A percentile compares a stretch with the other conserved stretches of the same genome.
These are phyloP conservation scores for Hipparchia semele DNA, from an alignment of 2,888 invertebrate genomes.

Conservation along the genomic window DNA sequence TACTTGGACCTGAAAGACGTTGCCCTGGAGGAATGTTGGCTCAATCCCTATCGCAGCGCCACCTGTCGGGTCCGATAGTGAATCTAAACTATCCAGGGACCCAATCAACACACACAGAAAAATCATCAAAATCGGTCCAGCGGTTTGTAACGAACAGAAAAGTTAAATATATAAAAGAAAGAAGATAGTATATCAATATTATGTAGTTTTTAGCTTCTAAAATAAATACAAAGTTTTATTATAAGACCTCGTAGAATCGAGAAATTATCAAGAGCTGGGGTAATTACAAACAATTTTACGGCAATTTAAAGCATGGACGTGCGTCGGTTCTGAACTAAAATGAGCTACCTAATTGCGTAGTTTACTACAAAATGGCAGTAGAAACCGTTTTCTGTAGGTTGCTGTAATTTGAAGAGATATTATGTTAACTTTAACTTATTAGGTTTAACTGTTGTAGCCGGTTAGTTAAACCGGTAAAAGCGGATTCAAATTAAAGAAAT, in stretches of 20 bases:
- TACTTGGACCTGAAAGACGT: too few relatives aligned
- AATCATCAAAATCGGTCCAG: too few relatives aligned
- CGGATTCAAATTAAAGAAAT: neutral
- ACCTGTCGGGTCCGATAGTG: too few relatives aligned
- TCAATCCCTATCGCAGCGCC: too few relatives aligned
- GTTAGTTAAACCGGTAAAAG: too few relatives aligned
- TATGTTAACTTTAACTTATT: neutral
- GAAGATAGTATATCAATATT: too few relatives aligned
- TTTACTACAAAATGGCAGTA: slow-evolving; percentile 12
- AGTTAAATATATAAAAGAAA: too few relatives aligned
- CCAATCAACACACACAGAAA: too few relatives aligned
- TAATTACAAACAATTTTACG: slow-evolving; percentile 31
- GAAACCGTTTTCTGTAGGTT: slow-evolving; percentile 5
- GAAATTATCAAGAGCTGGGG: slow-evolving; percentile 20
- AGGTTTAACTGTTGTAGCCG: too few relatives aligned
- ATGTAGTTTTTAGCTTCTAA: neutral
- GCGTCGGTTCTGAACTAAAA: slow-evolving; percentile 27
- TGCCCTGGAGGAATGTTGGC: too few relatives aligned
- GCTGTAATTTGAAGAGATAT: slow-evolving; percentile 4
- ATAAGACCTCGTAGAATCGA: neutral
- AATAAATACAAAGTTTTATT: neutral
- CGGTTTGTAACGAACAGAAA: too few relatives aligned
- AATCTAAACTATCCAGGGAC: too few relatives aligned
- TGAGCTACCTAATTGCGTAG: slow-evolving; percentile 22
- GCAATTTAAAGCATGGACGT: slow-evolving; percentile 32